Conservation (phyloP, 1,140 invertebrate species). For the Bombus waltoni region DNA sequence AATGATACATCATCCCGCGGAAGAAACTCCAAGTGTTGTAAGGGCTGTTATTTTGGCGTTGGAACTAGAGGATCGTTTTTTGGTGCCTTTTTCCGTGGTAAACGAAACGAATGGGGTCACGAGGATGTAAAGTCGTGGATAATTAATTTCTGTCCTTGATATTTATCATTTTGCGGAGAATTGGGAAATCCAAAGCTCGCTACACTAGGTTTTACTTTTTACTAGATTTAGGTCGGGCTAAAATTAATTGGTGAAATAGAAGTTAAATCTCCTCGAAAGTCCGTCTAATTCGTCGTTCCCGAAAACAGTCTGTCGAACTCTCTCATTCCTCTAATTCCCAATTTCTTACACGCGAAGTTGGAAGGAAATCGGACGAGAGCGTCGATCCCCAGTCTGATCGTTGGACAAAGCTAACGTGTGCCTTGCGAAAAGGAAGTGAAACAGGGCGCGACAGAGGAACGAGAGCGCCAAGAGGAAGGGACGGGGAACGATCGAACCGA, state of each 20-base stretch:
- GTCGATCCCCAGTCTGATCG: too few species aligned
- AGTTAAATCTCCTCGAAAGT: too few species aligned
- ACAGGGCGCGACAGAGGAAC: slow-evolving; percentile 2
- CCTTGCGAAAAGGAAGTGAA: not conserved
- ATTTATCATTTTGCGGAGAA: not conserved
- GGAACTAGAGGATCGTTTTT: not conserved
- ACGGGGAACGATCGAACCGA: slow-evolving; percentile 23
- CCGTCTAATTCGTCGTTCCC: too few species aligned
- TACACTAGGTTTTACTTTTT: too few species aligned
- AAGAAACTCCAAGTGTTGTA: not conserved
- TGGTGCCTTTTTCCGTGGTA: not conserved
- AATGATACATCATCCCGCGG: not conserved
- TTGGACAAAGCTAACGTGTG: too few species aligned
- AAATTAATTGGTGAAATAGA: too few species aligned
- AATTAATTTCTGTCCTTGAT: not conserved
- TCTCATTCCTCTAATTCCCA: too few species aligned
- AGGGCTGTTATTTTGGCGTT: not conserved
- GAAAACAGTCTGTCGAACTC: too few species aligned
- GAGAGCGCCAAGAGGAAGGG: not conserved
- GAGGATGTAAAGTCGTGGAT: not conserved
- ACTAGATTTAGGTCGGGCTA: too few species aligned
- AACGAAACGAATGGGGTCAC: not conserved
- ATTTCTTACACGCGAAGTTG: too few species aligned
- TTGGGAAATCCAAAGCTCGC: not conserved
- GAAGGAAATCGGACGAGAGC: not conserved